Base-by-base conservation (phyloP, 1,140 invertebrate genomes). In the Macrocentrus cingulum region DNA sequence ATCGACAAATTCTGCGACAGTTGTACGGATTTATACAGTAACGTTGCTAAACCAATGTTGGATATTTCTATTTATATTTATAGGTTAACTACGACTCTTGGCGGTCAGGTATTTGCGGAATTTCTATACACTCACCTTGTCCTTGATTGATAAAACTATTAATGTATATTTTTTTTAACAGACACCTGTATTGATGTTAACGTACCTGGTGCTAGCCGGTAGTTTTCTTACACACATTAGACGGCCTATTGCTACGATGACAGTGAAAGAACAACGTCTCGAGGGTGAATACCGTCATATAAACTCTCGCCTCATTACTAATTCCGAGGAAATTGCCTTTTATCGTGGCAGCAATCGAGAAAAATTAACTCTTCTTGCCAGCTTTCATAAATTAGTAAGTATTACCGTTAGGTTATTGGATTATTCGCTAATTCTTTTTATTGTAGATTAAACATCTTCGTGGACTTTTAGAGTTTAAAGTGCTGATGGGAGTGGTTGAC, bases 281-380 rank as follows among this genome's bases (percentile, higher is more conserved):
- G 97, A 99, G 82, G 97, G 97, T 59, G 96, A 99, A 84, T 97
- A 95, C 77, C 86, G 97, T 71, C 97, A 94, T 71, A 94, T 99
- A 16, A 97, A 99, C 77, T 95, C 95, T 5, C 83, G 97, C 22
- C 80, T 99, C 2, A 99, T 99, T 39, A 95, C 94, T 0, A 98
- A 99, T 78, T 94, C 95, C 15, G 97, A 99, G 81, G 97, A 99
- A 81, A 87, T 99, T 59, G 96, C 97, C 1, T 99, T 99, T 79
- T 99, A 98, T 76, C 85, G 95, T 80, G 95, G 95, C 64, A 95
- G 95, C 68, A 81, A 83, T 41, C 85, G 92, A 29, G 97, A 99
- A 77, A 92, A 95, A 74, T 75, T 90, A 15, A 98, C 91, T 0
- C 79, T 99, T 3, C 74, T 96, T 52, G 85, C 90, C 11, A 92